Conservation (phyloP, 1,140 invertebrate species). For the Penaeus japonicus region DNA sequence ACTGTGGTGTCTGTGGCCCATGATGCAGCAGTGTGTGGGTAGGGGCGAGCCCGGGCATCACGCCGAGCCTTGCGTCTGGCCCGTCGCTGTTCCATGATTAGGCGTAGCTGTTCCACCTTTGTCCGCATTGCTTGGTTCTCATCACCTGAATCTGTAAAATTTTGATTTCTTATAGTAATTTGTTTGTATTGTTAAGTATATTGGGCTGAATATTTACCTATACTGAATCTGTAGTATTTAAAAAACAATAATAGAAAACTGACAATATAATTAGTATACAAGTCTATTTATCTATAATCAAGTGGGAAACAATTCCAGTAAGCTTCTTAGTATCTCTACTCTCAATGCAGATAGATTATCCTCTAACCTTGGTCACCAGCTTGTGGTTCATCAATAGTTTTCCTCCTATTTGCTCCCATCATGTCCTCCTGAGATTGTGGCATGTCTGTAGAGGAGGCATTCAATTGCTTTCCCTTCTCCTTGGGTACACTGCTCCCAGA, state of each 20-base stretch:
- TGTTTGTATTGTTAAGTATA: background rate
- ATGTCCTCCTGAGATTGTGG: background rate
- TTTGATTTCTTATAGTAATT: background rate
- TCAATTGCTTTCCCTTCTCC: background rate
- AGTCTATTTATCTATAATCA: too few species aligned
- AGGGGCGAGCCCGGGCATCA: conserved; percentile 75
- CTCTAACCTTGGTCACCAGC: conserved; percentile 32
- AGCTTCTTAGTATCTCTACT: background rate
- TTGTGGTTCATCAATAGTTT: conserved; percentile 7
- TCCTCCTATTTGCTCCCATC: background rate
- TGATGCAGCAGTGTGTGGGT: conserved; percentile 65
- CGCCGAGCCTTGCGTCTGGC: conserved; percentile 81
- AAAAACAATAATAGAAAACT: too few species aligned
- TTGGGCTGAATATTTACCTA: background rate
- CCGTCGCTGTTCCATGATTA: conserved; percentile 87
- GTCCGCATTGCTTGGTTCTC: conserved; percentile 83
- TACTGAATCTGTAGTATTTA: too few species aligned
- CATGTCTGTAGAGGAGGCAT: background rate
- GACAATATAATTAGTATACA: too few species aligned
- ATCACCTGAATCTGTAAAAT: conserved; percentile 59
- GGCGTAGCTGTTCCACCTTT: conserved; percentile 83
- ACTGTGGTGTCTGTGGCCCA: conserved; percentile 37
- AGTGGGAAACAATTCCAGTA: background rate
- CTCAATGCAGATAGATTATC: background rate
- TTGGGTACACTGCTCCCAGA: background rate